Evolutionary conservation across 1,140 invertebrate species (phyloP).

Genomic region (Centruroides vittatus): DNA sequence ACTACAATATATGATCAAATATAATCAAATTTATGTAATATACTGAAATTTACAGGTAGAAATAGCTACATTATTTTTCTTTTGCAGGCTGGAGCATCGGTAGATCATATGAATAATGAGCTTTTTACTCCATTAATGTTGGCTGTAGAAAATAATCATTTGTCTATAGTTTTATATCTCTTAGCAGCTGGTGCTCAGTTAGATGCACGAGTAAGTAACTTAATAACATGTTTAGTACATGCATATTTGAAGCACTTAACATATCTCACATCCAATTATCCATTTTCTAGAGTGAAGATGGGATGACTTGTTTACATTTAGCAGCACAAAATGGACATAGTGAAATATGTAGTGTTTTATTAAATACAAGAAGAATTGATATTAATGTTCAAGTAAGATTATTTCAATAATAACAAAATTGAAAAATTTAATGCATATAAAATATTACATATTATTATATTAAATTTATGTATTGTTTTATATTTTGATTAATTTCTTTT

Average conservation of each 20-base stretch:
- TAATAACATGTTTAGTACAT: neutral
- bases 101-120: constrained; percentile 55
- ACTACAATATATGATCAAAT: no score
- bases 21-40: no score
- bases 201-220: constrained; percentile 44
- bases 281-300: constrained; percentile 56
- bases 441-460: no score
- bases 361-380: constrained; percentile 20
- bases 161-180: constrained; percentile 46
- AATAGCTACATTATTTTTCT: no score
- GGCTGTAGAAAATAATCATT: constrained; percentile 47
- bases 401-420: neutral
- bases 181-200: constrained; percentile 55
- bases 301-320: constrained; percentile 71
- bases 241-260: neutral
- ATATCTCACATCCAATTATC: neutral
- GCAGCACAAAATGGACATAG: constrained; percentile 58
- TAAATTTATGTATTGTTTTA: no score
- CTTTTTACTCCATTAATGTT: constrained; percentile 68
- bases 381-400: constrained; percentile 39
- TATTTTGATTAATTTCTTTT: no score
- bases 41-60: no score
- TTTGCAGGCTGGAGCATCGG: constrained; percentile 48
- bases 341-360: constrained; percentile 41
- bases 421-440: no score